phyloP scores from a whole-genome alignment of 2,113 vertebrate genomes.

The Tragelaphus strepsiceros region DNA sequence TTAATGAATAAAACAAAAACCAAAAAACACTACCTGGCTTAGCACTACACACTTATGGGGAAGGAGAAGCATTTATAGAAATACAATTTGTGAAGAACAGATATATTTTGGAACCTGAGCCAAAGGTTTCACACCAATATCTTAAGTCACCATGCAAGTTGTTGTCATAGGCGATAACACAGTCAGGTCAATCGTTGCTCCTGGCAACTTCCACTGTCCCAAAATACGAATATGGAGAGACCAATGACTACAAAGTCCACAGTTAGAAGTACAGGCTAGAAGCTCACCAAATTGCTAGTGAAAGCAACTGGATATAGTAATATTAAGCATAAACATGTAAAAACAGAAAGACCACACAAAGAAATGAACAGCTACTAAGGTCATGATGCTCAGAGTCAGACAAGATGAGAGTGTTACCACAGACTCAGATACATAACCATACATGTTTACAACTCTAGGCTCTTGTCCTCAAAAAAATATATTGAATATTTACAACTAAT shows the following conservation, averaged over 20 bases:
- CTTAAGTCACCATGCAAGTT: slow-evolving; percentile 74
- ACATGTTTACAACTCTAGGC: slow-evolving; percentile 79
- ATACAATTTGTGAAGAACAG: slow-evolving; percentile 75
- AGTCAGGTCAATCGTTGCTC: slow-evolving; percentile 68
- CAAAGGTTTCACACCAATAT: slow-evolving; percentile 77
- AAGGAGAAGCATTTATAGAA: slow-evolving; percentile 69
- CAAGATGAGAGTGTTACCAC: slow-evolving; percentile 63
- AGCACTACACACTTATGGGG: not conserved
- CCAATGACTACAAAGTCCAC: slow-evolving; percentile 62
- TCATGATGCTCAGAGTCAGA: slow-evolving; percentile 56
- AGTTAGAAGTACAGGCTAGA: slow-evolving; percentile 71
- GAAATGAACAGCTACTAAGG: slow-evolving; percentile 42
- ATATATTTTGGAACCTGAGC: slow-evolving; percentile 82
- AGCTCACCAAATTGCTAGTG: slow-evolving; percentile 71
- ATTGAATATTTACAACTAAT: slow-evolving; percentile 84
- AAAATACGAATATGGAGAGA: slow-evolving; percentile 67
- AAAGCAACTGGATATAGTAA: slow-evolving; percentile 46
- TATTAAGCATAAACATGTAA: slow-evolving; percentile 39
- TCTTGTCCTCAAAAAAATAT: slow-evolving; percentile 85
- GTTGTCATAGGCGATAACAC: slow-evolving; percentile 67
- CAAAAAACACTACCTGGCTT: not conserved
- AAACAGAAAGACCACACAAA: not conserved
- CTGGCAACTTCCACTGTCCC: slow-evolving; percentile 66
- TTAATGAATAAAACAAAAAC: slow-evolving; percentile 18
- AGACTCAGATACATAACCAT: slow-evolving; percentile 68